Evolutionary conservation across 2,888 invertebrate species (phyloP).

Genomic region (Acanthacorydalis orientalis): DNA sequence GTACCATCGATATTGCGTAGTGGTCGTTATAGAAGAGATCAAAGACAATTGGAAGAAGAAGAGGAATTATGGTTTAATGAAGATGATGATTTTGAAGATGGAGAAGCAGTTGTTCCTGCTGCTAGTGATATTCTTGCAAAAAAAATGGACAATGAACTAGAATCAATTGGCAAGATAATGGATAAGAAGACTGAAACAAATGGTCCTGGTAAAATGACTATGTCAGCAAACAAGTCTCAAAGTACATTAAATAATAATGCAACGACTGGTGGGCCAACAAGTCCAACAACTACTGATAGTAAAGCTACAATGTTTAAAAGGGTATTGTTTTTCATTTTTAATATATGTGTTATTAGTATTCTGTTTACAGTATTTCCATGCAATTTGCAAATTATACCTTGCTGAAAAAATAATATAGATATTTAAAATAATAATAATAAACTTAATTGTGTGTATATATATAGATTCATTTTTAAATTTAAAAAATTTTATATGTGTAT

Average conservation of each 20-base stretch:
- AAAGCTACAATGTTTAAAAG: slow-evolving; percentile 32
- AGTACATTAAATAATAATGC: slow-evolving; percentile 13
- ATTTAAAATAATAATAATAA: not conserved
- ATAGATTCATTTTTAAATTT: too few relatives aligned
- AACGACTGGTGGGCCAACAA: slow-evolving; percentile 15
- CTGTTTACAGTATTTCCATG: not conserved
- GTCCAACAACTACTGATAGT: slow-evolving; percentile 21
- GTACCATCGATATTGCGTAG: slow-evolving; percentile 68
- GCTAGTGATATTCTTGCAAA: slow-evolving; percentile 33
- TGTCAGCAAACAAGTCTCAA: slow-evolving; percentile 19
- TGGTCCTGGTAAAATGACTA: slow-evolving; percentile 19
- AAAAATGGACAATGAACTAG: slow-evolving; percentile 40
- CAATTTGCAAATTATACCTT: too few relatives aligned
- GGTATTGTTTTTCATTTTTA: slow-evolving; percentile 18
- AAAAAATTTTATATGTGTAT: not conserved
- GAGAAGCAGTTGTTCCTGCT: slow-evolving; percentile 37
- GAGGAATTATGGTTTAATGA: slow-evolving; percentile 99
- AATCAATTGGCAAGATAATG: slow-evolving; percentile 33
- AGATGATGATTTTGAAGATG: slow-evolving; percentile 84
- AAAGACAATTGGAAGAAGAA: slow-evolving; percentile 87
- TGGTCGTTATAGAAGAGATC: slow-evolving; percentile 75
- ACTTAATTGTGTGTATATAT: not conserved
- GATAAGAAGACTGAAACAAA: slow-evolving; percentile 12
- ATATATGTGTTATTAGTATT: not conserved
- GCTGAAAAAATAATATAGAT: not conserved